Evolutionary conservation across 2,888 invertebrate species (phyloP), one percentile per base, ranked within the genome.

Genomic region (Drosophila leonis): DNA sequence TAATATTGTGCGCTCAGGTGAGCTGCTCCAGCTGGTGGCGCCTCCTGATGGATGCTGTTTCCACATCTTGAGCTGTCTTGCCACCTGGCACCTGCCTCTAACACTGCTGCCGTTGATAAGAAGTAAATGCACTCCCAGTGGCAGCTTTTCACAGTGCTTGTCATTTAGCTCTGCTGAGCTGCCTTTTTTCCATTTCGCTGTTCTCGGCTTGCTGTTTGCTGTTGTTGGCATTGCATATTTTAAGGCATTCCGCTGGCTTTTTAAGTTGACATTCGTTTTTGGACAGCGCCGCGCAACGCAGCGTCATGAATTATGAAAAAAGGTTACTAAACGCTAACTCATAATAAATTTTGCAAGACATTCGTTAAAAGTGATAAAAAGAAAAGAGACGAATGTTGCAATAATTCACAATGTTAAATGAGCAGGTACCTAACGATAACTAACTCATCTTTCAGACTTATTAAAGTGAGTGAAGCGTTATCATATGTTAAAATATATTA

Each of bases 1-100:
- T 85, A 85, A 84, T 83, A 76, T 85, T 80, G 76, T 78, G 78
- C 83, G 73, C 83, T 73, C 76, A 73, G 84, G 78, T 80, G 76
- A 70, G 62, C 27, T 42, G 57, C 35, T 13, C 31, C 55, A 27
- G 54, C 39, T 35, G 35, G 33, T 39, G 59, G 35, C n/a, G 60
- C 60, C 66, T 66, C 39, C 65, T 76, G 77, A 76, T 77, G 79
- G 74, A 68, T 77, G 77, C 68, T 75, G 55, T 49, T 61, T 54
- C 46, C 68, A 76, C 49, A 51, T 65, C 46, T 60, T 33, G 56
- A 70, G 69, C 56, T 65, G 67, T 65, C 75, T 35, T 33, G 66
- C 33, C 56, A 63, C 51, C 66, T 46, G 52, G 60, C 62, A 60
- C 64, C 72, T 63, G 63, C 63, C 60, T 57, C 68, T 62, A 48